Evolutionary conservation across 1,140 invertebrate genomes (phyloP), one percentile per base, ranked within the genome.

Genomic region (Uloborus diversus): DNA sequence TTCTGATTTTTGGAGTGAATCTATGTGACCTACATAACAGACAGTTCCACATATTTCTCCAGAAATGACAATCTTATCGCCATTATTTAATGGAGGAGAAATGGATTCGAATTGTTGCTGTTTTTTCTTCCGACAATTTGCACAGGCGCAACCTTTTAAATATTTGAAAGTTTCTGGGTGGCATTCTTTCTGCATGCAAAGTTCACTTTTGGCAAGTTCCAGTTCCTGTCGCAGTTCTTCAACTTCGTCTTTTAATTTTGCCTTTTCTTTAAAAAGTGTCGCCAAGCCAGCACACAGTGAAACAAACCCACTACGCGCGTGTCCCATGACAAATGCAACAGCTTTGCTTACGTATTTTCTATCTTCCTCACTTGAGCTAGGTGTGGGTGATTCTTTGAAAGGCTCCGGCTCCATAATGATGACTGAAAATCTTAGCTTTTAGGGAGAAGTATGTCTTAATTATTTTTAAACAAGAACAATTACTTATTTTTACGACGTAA

Each of bases 11-110:
- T 32, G 13, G 1, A 66, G 11, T 1, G 30, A 13, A 23, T 78
- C 75, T 5, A 78, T 30, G 42, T 78, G 75, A 33, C 75, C 75
- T n/a, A 78, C 23, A 30, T 78, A 78, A 4, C 27, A 17, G 23
- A 78, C 62, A n/a, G 62, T 66, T 42, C 75, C 75, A 68, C 32
- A 57, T 28, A 78, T 56, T 78, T 78, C 75, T 20, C 75, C 75
- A 30, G 32, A 27, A 42, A 78, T 59, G 1, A 78, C 42, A 42
- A 78, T 37, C 61, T 37, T 56, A 25, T 78, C 75, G 1, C 75
- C 75, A 28, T 57, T 57, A 17, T 57, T 57, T 30, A 78, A 47
- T 1, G 75, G 75, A n/a, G 62, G 35, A 23, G 23, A 42, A 27
- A 57, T 4, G 23, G 23, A 14, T 9, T 42, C 14, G 1, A 7